Percentiles rank a stretch among this genome's conserved stretches.
Evolutionary conservation across 2,888 invertebrate genomes (phyloP).

Genomic region (Unio pictorum): DNA sequence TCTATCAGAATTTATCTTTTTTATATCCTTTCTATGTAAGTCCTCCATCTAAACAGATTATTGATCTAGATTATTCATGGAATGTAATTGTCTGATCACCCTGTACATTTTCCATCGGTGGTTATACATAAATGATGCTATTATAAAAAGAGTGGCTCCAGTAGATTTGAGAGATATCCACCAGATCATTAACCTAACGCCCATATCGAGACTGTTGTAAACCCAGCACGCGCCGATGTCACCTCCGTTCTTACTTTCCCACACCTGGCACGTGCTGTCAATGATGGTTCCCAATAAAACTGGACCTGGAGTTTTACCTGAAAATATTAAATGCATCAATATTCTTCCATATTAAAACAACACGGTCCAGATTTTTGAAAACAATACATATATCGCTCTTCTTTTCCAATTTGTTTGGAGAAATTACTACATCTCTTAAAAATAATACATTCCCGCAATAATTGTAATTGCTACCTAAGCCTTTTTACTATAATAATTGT

Average conservation of each 20-base stretch:
- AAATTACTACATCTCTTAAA: too few relatives aligned
- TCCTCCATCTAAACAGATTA: too few relatives aligned
- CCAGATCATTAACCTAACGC: conserved; percentile 59
- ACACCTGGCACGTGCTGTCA: conserved; percentile 80
- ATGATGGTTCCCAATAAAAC: conserved; percentile 82
- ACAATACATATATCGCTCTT: too few relatives aligned
- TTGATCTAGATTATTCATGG: too few relatives aligned
- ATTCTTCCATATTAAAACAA: too few relatives aligned
- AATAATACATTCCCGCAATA: too few relatives aligned
- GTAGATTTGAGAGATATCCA: conserved; percentile 38
- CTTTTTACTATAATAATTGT: too few relatives aligned
- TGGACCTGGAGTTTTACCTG: conserved; percentile 77
- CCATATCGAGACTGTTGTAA: conserved; percentile 78
- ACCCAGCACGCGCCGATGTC: conserved; percentile 79
- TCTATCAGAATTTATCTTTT: too few relatives aligned
- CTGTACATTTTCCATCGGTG: conserved; percentile 13
- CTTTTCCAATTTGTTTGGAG: too few relatives aligned
- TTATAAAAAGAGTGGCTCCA: conserved; percentile 72
- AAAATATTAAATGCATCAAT: background rate
- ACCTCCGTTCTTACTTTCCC: conserved; percentile 79
- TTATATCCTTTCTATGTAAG: too few relatives aligned
- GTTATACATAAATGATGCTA: conserved; percentile 78
- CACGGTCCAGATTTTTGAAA: too few relatives aligned
- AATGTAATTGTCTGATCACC: conserved; percentile 5
- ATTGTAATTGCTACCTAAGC: too few relatives aligned